Base-by-base conservation (phyloP, 2,797 vertebrate species). In the Cyprinella venusta region DNA sequence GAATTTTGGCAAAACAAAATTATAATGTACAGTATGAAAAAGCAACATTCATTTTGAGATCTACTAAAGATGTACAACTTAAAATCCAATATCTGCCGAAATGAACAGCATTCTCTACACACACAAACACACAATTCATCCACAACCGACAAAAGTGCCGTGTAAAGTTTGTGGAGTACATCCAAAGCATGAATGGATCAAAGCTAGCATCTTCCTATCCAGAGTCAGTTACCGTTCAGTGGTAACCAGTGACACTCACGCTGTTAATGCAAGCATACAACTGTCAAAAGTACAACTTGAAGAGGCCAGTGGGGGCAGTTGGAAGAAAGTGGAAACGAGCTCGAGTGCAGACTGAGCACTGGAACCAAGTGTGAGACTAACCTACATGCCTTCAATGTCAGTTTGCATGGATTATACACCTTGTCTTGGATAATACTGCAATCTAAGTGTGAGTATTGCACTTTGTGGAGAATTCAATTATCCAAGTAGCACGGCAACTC, bases 351-450 rank as follows among this genome's bases (percentile, higher is more conserved):
- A 52, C 18, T 5, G 8, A 8, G 52, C 24, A 21, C 13, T 18
- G 8, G 36, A 50, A 21, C 4, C 42, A 50, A 50, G 7, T 8
- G 24, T 70, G 12, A 76, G 40, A 61, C 42, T 4, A 76, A n/a
- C 50, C 48, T 30, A n/a, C 50, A 8, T 45, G 10, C 36, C 24
- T 71, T 70, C 48, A n/a, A 40, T 80, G 48, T 59, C 40, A n/a
- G 42, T 59, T 36, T 63, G 3, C 21, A 76, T 76, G 38, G 16
- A 75, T 72, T 68, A 38, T 52, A 74, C 61, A 79, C 26, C 16
- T 63, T 18, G 18, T 21, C 42, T 76, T 78, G 38, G 67, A 61
- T 72, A 42, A 26, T 40, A 68, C 63, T 69, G 70, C 13, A 86
- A 64, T 80, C 54, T 69, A 52, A 65, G 19, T 19, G 19, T 33